Base-by-base conservation (phyloP, 2,113 vertebrate genomes). In the Cinclus mexicanus region DNA sequence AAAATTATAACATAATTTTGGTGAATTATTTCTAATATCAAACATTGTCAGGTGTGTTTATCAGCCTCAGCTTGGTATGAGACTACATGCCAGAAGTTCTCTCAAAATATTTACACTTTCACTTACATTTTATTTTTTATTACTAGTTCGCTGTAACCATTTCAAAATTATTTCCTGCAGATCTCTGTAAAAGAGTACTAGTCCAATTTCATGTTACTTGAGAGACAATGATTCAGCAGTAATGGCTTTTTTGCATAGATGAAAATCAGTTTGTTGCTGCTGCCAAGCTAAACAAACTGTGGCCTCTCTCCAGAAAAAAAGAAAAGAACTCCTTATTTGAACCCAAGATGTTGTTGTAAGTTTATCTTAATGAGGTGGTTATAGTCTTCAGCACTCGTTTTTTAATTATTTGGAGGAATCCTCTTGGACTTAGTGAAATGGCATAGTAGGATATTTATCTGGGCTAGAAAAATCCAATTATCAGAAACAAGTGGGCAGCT, bases 381-480 rank as follows among this genome's bases (percentile, higher is more conserved):
- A 78, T 42, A 89, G 86, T 80, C 86, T 87, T 86, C 88, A 83
- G 81, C 46, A 24, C n/a, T 95, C 53, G 0, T 83, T 91, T 93
- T 95, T 96, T 93, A 95, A 97, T 97, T 94, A 95, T 96, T 95
- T 96, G 93, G 83, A 94, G 92, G 93, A 94, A 90, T 95, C 87
- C 84, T 83, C 84, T 87, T 10, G 3, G 81, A 91, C 74, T 7
- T 39, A 77, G 68, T 88, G 90, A 86, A 94, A 94, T 52, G 56
- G 26, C 86, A 70, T 39, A 37, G 85, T 50, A 89, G 91, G 95
- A 95, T 96, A 96, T 96, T 94, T 96, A 97, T 96, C 92, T 96
- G 93, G 95, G 94, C 92, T 96, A 86, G 93, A 94, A 97, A 96
- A 97, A 96, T 95, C 93, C 93, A 96, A 96, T 97, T 95, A 97